Percentiles rank a stretch among this genome's conserved stretches.
These are phyloP conservation scores for Leptinotarsa rubiginosa DNA, from an alignment of 2,888 invertebrate species.

Conservation along the genomic window DNA sequence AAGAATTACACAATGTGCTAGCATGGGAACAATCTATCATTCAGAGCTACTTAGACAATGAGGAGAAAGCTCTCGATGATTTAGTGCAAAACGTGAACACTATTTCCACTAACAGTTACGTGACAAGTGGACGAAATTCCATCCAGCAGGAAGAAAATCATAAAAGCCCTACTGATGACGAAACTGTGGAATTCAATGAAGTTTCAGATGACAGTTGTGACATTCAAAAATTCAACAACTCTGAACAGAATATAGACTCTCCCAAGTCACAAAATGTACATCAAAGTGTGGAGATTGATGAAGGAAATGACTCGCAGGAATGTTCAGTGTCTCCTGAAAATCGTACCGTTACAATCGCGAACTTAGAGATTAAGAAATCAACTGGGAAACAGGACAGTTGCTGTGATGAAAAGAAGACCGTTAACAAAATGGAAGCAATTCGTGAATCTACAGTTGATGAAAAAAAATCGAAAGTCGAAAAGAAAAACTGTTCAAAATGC, in stretches of 20 bases:
- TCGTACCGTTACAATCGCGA: not conserved
- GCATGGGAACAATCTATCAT: slow-evolving; percentile 15
- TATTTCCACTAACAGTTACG: not conserved
- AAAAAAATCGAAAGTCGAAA: not conserved
- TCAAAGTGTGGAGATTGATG: not conserved
- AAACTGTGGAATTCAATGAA: not conserved
- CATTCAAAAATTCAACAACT: not conserved
- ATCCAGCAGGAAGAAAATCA: not conserved
- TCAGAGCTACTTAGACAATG: not conserved
- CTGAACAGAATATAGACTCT: slow-evolving; percentile 15
- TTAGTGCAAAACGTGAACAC: not conserved
- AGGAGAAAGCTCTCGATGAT: not conserved
- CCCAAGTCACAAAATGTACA: not conserved
- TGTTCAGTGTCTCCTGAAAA: not conserved
- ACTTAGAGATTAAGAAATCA: not conserved
- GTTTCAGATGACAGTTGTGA: slow-evolving; percentile 5
- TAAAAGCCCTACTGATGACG: not conserved
- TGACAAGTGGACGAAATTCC: not conserved
- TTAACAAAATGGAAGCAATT: not conserved
- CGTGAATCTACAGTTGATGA: not conserved
- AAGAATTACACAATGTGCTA: slow-evolving; percentile 15
- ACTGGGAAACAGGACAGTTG: not conserved
- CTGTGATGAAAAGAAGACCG: not conserved
- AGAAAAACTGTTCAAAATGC: not conserved
- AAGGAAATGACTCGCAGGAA: not conserved